Base-by-base conservation (phyloP, 2,113 vertebrate genomes). In the Chroicocephalus ridibundus region DNA sequence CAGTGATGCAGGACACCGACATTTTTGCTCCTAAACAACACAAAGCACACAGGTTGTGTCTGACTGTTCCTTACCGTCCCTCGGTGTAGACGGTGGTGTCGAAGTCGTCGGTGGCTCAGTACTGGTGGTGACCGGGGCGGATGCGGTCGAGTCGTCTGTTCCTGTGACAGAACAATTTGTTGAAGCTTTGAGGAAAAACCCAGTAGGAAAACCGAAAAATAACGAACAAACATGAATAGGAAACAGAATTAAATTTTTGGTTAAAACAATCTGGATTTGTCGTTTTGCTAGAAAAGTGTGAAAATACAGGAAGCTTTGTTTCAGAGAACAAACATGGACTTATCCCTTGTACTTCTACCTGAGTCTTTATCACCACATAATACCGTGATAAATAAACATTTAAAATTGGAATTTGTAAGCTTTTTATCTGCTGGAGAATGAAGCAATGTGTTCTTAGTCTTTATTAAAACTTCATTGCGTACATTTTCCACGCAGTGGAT, bases 51-150 rank as follows among this genome's bases (percentile, higher is more conserved):
- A 21, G 36, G 26, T 36, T 47, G 32, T 16, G 2, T 42, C 62
- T 47, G 71, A 10, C 27, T 15, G 22, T 16, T 61, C 6, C 62
- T 70, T 34, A 92, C 94, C 69, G 46, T 58, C 1, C 0, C 2
- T 19, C 38, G 0, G 42, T 1, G 21, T 8, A 2, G 54, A 0
- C 1, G 0, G 5, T 0, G 5, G 0, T 49, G 34, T 15, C 74
- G 78, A 4, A 40, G 47, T 4, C 27, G 44, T 27, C 5, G 2
- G 0, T 10, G 51, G 15, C 42, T 49, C 38, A 1, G 46, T 2
- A 1, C 2, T 25, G 13, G 5, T 40, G 11, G 2, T 21, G 68
- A 2, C 36, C 20, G 44, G 9, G 46, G 27, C 22, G 32, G 65
- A 26, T 11, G 40, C 7, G 51, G 13, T 18, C 12, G 7, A 6